Conservation (phyloP, 2,888 invertebrate species). For the Lumbricus terrestris region DNA sequence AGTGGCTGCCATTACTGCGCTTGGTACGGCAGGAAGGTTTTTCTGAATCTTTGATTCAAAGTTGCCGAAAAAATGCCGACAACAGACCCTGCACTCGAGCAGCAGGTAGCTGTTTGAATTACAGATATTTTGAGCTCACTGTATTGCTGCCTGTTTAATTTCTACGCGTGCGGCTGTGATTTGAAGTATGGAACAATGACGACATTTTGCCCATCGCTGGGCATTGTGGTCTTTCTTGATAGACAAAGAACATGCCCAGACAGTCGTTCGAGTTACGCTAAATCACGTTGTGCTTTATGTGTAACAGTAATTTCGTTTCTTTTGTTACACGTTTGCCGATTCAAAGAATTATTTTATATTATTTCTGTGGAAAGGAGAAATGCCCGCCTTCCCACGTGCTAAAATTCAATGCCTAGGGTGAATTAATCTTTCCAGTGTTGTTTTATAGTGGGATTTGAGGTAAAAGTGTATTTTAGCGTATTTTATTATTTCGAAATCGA, state of each 20-base stretch:
- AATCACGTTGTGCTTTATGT: background rate
- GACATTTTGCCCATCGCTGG: background rate
- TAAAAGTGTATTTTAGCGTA: too few species aligned
- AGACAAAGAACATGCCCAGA: background rate
- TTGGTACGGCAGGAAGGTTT: background rate
- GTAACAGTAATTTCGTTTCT: background rate
- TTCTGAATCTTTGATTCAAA: background rate
- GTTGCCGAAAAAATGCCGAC: background rate
- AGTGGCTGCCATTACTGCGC: constrained; percentile 16
- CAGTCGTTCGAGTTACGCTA: background rate
- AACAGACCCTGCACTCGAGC: constrained; percentile 10
- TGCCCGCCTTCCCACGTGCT: background rate
- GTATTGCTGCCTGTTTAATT: background rate
- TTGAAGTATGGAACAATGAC: background rate
- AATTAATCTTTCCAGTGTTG: background rate
- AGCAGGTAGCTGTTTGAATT: constrained; percentile 8
- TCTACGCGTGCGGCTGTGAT: background rate
- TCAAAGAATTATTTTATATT: background rate
- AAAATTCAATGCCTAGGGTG: background rate
- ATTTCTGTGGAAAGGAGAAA: background rate
- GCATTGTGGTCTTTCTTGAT: background rate
- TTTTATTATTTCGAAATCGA: too few species aligned
- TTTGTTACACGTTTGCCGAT: background rate
- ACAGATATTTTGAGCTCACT: background rate
- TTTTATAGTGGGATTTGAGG: background rate